Conservation (phyloP, 2,888 invertebrate species). For the Dioctria linearis region DNA sequence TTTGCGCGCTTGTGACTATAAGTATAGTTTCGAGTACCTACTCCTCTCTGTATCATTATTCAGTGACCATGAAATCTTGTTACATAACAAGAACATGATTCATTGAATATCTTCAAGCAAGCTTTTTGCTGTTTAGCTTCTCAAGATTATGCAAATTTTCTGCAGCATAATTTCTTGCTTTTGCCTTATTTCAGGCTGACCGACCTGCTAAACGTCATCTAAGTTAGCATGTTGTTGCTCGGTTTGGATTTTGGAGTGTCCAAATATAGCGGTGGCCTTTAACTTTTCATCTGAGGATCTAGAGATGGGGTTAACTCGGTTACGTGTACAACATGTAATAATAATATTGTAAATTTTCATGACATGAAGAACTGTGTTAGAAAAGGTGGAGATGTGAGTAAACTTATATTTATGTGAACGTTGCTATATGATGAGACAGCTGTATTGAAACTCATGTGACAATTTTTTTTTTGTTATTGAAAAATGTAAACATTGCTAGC, state of each 20-base stretch:
- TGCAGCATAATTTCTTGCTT: constrained; percentile 36
- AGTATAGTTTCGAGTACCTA: constrained; percentile 25
- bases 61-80: constrained; percentile 46
- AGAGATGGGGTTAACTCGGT: neutral
- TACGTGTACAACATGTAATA: no score
- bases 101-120: constrained; percentile 43
- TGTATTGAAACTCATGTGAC: no score
- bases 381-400: neutral
- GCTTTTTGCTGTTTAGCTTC: constrained; percentile 10
- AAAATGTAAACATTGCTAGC: no score
- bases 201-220: neutral
- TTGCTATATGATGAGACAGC: no score
- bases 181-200: constrained; percentile 2
- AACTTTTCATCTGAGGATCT: constrained; percentile 11
- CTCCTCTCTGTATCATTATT: constrained; percentile 26
- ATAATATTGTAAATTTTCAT: neutral
- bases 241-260: constrained; percentile 10
- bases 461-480: no score
- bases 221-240: neutral
- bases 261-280: constrained; percentile 43
- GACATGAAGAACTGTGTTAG: constrained; percentile 20
- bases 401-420: no score
- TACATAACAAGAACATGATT: constrained; percentile 54
- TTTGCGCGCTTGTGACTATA: constrained; percentile 37
- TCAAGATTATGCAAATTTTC: constrained; percentile 40